A percentile compares a stretch with the other conserved stretches of the same genome.
Conservation (phyloP, 2,113 vertebrate genomes). For the Prinia subflava region DNA sequence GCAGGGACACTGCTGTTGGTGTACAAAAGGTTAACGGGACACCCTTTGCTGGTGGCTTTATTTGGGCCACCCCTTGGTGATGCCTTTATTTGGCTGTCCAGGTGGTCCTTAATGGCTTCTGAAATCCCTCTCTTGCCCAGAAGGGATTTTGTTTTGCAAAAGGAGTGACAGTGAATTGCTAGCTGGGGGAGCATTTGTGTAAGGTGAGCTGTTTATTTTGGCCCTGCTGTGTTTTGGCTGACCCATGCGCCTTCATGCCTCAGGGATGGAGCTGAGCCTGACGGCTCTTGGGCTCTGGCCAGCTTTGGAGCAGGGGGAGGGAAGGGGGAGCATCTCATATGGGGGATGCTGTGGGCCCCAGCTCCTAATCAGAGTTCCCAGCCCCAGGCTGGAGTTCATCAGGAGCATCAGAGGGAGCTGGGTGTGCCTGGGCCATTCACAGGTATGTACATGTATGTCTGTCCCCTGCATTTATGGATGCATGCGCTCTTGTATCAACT, state of each 20-base stretch:
- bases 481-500: neutral
- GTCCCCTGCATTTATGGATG: neutral
- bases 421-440: neutral
- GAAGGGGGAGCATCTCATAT: neutral
- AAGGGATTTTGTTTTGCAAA: constrained; percentile 30
- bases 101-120: constrained; percentile 5
- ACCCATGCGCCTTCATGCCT: neutral
- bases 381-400: neutral
- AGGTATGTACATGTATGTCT: neutral
- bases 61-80: neutral
- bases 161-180: neutral
- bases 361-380: neutral
- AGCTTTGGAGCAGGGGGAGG: neutral
- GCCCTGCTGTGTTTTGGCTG: constrained; percentile 19
- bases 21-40: neutral
- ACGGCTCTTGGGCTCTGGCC: neutral
- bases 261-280: neutral
- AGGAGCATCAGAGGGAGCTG: neutral
- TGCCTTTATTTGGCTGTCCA: neutral
- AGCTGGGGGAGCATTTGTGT: neutral
- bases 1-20: neutral
- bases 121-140: neutral
- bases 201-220: constrained; percentile 51
- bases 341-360: neutral
- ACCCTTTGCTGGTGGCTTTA: neutral